Percentiles rank a stretch among this genome's conserved stretches.
Evolutionary conservation across 2,797 vertebrate genomes (phyloP).

Genomic region (Paramormyrops hopkinsi): DNA sequence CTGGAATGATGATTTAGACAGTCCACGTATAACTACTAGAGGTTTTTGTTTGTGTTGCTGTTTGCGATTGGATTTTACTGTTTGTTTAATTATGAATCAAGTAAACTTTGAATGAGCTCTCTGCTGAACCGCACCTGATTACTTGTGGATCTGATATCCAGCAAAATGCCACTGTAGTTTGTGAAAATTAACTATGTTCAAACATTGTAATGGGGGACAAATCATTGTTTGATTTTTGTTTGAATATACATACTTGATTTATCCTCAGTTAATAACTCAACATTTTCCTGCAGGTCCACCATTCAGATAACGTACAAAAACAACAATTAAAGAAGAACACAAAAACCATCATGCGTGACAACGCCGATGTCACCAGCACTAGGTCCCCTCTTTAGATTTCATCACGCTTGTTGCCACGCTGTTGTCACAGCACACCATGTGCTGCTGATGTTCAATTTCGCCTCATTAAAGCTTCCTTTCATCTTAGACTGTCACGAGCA

Average conservation of each 20-base stretch:
- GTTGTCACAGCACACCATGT: slow-evolving; percentile 16
- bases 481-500: background rate
- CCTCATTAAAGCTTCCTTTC: slow-evolving; percentile 24
- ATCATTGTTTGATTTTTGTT: background rate
- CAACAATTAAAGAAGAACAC: background rate
- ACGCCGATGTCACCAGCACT: background rate
- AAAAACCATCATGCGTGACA: background rate
- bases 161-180: background rate
- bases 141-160: background rate
- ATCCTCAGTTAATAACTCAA: background rate
- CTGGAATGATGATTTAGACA: background rate
- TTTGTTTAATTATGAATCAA: background rate
- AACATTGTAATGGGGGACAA: background rate
- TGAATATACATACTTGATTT: background rate
- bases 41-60: background rate
- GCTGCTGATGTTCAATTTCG: slow-evolving; percentile 23
- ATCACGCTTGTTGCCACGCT: slow-evolving; percentile 17
- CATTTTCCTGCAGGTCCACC: background rate
- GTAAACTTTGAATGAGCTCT: background rate
- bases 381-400: background rate
- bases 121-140: background rate
- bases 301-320: background rate
- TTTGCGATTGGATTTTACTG: background rate
- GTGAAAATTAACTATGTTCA: background rate
- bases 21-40: background rate